phyloP scores from a whole-genome alignment of 2,888 invertebrate species.

The Chironomus tentans region DNA sequence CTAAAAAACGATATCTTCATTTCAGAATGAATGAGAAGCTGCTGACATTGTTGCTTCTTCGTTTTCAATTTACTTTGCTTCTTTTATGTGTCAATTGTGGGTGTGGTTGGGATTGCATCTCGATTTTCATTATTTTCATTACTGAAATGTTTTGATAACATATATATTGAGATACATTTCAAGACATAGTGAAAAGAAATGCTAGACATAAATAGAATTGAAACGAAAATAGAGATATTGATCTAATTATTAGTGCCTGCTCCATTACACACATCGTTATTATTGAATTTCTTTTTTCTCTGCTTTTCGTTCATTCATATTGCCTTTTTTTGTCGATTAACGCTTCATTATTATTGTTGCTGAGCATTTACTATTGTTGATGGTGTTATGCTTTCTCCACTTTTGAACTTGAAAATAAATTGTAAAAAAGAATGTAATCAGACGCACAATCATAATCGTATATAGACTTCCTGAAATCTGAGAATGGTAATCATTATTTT shows the following conservation, averaged over 20 bases:
- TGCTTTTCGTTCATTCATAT: too few species aligned
- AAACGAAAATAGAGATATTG: constrained; percentile 3
- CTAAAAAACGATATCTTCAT: too few species aligned
- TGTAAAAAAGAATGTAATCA: too few species aligned
- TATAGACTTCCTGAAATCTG: not conserved
- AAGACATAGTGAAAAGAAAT: not conserved
- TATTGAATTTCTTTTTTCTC: not conserved
- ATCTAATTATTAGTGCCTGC: not conserved
- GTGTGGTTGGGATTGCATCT: not conserved
- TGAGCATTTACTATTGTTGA: too few species aligned
- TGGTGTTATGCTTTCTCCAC: not conserved
- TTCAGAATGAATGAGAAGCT: too few species aligned
- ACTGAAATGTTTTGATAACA: constrained; percentile 1
- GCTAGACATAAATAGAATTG: not conserved
- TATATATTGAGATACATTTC: not conserved
- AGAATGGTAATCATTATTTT: not conserved
- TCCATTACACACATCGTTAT: not conserved
- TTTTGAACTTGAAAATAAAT: not conserved
- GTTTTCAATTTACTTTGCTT: too few species aligned
- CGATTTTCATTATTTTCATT: too few species aligned
- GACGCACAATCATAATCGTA: not conserved
- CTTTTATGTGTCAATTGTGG: not conserved
- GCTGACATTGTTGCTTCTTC: too few species aligned
- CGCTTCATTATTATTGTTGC: too few species aligned
- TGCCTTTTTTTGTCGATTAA: too few species aligned